Evolutionary conservation across 2,797 vertebrate genomes (phyloP), one percentile per base, ranked within the genome.

Genomic region (Helostoma temminkii): DNA sequence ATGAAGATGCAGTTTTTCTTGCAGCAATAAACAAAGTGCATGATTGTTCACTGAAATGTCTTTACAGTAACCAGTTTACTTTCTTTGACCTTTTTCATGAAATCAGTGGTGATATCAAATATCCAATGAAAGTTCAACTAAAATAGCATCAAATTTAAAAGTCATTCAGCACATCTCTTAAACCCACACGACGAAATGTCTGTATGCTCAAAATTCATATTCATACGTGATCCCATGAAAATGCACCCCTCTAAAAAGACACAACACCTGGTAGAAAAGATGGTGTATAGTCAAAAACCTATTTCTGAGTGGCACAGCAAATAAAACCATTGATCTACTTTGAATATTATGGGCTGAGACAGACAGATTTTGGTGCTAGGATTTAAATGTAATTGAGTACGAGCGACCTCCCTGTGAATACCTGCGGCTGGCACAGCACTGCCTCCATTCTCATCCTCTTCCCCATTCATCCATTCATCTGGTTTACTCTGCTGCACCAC

Each of bases 381-480:
- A 70, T 73, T 34, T 67, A 16, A 42, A 64, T 72, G 47, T 80
- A 55, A 84, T 90, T 49, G 46, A 61, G 58, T 55, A 53, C 53
- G 69, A 63, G 74, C 76, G 85, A 76, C 34, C 71, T 71, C 78
- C 54, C 57, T 58, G 1, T 67, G 50, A 63, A 19, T 19, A 50
- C 67, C 74, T 80, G 81, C 66, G 54, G 74, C 74, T 68, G 22
- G 52, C 30, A 28, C 60, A 59, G 63, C 39, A 21, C 70, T 58
- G 60, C 54, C 62, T 73, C 66, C 80, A 32, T 56, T 4, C 59
- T 45, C 67, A 39, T 46, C 58, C 42, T n/a, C 18, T 22, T 25
- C 41, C 19, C 53, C 50, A 66, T 78, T 76, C 84, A 86, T 34
- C 71, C 80, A 79, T 84, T 81, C 85, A 84, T 74, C 58, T 39